Percentiles rank a stretch among this genome's conserved stretches.
Evolutionary conservation across 1,140 invertebrate genomes (phyloP).

Genomic region (Amphibalanus amphitrite): DNA sequence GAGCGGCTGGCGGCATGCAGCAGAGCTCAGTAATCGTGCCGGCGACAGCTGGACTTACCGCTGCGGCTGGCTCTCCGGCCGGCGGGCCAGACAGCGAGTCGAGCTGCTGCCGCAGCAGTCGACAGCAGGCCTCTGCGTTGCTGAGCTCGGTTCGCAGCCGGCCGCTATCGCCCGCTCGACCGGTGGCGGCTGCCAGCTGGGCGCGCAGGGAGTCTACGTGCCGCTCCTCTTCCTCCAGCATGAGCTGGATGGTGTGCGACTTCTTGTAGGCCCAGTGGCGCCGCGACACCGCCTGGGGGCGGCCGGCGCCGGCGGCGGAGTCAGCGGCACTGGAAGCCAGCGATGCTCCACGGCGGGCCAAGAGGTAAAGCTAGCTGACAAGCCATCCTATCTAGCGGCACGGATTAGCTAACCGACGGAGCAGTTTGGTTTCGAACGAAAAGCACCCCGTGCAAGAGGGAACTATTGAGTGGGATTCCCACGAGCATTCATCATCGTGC

Average conservation of each 20-base stretch:
- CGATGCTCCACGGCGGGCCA: no score
- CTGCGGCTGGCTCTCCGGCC: background rate
- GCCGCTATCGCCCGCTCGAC: background rate
- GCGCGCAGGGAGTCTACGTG: background rate
- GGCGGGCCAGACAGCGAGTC: background rate
- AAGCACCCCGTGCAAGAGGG: no score
- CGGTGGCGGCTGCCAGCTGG: background rate
- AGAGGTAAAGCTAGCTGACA: no score
- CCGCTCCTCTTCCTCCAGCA: slow-evolving; percentile 4
- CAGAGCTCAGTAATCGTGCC: no score
- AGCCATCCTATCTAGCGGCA: no score
- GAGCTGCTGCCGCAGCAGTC: background rate
- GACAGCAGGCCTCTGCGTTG: background rate
- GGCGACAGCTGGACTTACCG: no score
- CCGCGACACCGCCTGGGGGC: background rate
- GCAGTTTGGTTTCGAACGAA: no score
- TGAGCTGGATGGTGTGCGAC: slow-evolving; percentile 1
- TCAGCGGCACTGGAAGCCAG: background rate
- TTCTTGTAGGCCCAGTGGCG: slow-evolving; percentile 1
- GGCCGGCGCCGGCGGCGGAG: no score
- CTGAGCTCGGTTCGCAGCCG: background rate
- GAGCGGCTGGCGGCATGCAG: no score
- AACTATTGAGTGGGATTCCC: no score
- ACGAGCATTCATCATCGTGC: no score
- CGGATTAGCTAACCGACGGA: no score